A percentile compares a stretch with the other conserved stretches of the same genome.
Evolutionary conservation across 2,113 vertebrate species (phyloP).

Genomic region (Rallus limicola): DNA sequence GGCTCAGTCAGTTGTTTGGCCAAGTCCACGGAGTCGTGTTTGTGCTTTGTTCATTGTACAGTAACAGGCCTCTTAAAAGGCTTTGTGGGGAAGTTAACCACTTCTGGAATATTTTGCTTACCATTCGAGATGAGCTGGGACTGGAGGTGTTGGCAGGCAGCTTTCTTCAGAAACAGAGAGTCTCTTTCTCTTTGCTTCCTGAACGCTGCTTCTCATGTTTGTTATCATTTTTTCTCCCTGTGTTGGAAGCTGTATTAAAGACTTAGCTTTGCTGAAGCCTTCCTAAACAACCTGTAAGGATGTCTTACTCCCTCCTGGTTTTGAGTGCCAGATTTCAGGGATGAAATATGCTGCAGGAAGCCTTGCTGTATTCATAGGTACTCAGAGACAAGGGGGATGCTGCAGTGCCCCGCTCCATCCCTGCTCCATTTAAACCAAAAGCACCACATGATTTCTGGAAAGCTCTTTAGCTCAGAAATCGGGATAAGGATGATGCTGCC

Average conservation of each 20-base stretch:
- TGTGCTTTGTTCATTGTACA: neutral
- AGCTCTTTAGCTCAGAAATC: neutral
- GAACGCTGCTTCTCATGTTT: neutral
- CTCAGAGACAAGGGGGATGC: neutral
- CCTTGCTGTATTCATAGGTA: neutral
- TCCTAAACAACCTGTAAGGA: conserved; percentile 12
- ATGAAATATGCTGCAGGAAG: neutral
- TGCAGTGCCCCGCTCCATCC: neutral
- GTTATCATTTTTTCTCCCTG: neutral
- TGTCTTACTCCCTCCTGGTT: neutral
- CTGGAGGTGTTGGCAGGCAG: conserved; percentile 12
- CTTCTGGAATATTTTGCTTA: conserved; percentile 32
- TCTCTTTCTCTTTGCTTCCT: conserved; percentile 27
- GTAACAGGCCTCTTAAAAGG: neutral
- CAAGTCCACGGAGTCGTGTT: neutral
- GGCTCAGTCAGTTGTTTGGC: neutral
- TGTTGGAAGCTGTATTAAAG: conserved; percentile 1
- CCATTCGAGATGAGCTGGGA: neutral
- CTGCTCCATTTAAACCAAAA: neutral
- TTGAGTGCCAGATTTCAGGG: neutral
- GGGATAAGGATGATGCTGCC: neutral
- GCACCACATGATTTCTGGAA: neutral
- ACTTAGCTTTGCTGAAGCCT: neutral
- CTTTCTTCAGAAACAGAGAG: neutral
- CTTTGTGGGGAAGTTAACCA: neutral